Percentiles rank a stretch among this genome's conserved stretches.
These are phyloP conservation scores for Temnothorax curvispinosus DNA, from an alignment of 1,140 invertebrate species.

Conservation along the genomic window DNA sequence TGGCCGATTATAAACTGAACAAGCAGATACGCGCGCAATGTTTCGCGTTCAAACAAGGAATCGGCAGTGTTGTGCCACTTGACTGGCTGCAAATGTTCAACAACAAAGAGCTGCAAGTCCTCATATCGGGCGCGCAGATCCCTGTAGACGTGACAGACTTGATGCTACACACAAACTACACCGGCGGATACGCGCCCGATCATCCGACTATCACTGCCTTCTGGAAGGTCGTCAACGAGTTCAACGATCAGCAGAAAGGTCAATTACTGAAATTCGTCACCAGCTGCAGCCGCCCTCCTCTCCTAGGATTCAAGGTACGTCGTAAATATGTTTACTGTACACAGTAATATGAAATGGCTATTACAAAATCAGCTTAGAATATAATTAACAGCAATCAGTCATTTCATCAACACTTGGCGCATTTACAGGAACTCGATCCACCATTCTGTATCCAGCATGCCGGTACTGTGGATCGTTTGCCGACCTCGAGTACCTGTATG, in stretches of 20 bases:
- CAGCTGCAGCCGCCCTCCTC: constrained; percentile 97
- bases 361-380: background rate
- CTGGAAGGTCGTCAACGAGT: constrained; percentile 94
- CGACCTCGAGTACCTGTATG: constrained; percentile 98
- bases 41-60: constrained; percentile 93
- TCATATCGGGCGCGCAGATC: constrained; percentile 97
- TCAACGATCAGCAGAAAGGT: constrained; percentile 94
- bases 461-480: constrained; percentile 94
- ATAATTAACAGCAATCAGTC: background rate
- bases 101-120: constrained; percentile 96
- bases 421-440: constrained; percentile 94
- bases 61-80: constrained; percentile 95
- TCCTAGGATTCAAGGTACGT: constrained; percentile 97
- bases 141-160: constrained; percentile 97
- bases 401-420: background rate
- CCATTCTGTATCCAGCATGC: constrained; percentile 97
- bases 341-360: background rate
- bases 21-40: constrained; percentile 96
- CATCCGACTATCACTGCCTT: constrained; percentile 93
- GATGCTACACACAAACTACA: constrained; percentile 93
- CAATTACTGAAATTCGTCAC: constrained; percentile 98
- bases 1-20: constrained; percentile 98
- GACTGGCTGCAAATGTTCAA: constrained; percentile 98
- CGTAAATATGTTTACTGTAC: background rate
- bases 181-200: constrained; percentile 92